Percentiles rank a stretch among this genome's conserved stretches.
These are phyloP conservation scores for Pachyramphus minor DNA, from an alignment of 2,113 vertebrate genomes.

Conservation along the genomic window DNA sequence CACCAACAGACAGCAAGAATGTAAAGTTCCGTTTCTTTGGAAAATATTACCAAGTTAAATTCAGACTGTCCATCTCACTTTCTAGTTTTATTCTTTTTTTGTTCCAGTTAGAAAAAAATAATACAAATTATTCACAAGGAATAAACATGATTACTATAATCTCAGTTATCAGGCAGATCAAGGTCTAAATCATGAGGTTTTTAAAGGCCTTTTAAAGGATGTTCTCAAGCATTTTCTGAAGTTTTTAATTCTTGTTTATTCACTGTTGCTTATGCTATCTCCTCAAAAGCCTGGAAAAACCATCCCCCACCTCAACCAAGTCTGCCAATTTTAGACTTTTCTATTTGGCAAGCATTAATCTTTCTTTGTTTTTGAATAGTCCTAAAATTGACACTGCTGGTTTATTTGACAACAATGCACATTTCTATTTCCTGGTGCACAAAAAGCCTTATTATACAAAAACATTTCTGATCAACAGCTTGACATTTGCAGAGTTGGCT, in stretches of 20 bases:
- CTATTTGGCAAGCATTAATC: background rate
- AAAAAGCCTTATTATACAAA: background rate
- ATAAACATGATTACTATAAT: background rate
- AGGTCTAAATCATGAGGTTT: background rate
- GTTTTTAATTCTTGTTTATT: background rate
- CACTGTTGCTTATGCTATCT: background rate
- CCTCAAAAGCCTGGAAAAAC: background rate
- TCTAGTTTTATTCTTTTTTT: background rate
- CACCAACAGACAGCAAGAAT: background rate
- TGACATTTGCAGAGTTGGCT: background rate
- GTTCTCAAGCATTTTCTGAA: background rate
- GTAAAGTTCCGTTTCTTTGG: background rate
- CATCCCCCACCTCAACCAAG: background rate
- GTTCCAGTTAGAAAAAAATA: background rate
- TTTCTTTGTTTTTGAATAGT: background rate
- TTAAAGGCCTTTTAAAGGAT: background rate
- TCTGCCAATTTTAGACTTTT: background rate
- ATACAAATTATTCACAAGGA: background rate
- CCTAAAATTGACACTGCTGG: background rate
- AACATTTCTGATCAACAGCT: background rate
- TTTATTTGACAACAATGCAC: constrained; percentile 28
- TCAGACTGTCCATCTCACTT: background rate
- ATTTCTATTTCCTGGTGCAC: constrained; percentile 32
- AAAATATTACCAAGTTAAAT: background rate
- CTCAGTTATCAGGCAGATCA: background rate